These are phyloP conservation scores for Lochmaea capreae DNA, from an alignment of 2,888 invertebrate genomes.

Conservation along the genomic window DNA sequence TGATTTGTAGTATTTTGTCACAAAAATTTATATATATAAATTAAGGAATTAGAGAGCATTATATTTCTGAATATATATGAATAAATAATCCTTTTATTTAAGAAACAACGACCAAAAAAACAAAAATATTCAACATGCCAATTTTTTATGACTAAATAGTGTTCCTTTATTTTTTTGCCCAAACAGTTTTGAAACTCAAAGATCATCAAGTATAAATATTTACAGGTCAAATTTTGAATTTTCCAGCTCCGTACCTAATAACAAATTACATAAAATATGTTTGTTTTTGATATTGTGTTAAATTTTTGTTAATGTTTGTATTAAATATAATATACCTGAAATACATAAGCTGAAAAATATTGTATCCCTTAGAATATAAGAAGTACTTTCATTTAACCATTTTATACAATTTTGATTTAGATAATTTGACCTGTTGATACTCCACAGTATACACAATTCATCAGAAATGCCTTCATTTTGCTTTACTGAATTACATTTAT, in stretches of 20 bases:
- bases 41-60: not conserved
- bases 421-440: slow-evolving; percentile 22
- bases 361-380: not conserved
- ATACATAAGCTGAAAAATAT: not conserved
- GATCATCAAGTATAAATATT: slow-evolving; percentile 12
- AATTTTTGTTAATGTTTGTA: not conserved
- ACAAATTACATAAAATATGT: not conserved
- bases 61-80: not conserved
- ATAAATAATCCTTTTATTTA: too few species aligned
- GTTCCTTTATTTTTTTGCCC: not conserved
- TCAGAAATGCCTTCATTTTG: not conserved
- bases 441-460: not conserved
- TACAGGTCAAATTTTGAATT: slow-evolving; percentile 27
- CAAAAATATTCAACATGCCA: too few species aligned
- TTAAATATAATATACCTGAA: not conserved
- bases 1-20: slow-evolving; percentile 2
- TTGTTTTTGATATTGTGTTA: not conserved
- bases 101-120: too few species aligned
- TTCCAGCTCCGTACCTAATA: not conserved
- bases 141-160: too few species aligned
- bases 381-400: not conserved
- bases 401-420: not conserved
- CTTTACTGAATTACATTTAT: not conserved
- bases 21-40: not conserved
- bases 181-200: not conserved